A percentile compares a stretch with the other conserved stretches of the same genome.
Evolutionary conservation across 1,140 invertebrate species (phyloP).

Genomic region (Uloborus diversus): DNA sequence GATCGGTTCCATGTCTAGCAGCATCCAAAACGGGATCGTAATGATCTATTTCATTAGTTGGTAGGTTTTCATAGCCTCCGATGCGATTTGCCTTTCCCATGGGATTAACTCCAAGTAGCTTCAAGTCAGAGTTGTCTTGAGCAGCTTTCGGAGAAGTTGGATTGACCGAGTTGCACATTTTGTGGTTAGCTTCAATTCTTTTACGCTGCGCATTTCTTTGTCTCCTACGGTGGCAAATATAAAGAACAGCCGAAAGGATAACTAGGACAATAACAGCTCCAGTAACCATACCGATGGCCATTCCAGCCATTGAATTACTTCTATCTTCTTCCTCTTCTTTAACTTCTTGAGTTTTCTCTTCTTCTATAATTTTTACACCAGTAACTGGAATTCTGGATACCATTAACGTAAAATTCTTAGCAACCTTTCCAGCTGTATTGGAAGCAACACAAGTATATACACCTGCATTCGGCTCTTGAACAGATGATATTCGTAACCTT

Average conservation of each 20-base stretch:
- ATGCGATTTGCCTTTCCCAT: slow-evolving; percentile 70
- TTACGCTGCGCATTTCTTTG: slow-evolving; percentile 32
- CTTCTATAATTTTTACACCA: slow-evolving; percentile 69
- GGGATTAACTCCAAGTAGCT: slow-evolving; percentile 61
- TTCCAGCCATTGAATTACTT: slow-evolving; percentile 82
- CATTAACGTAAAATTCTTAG: slow-evolving; percentile 77
- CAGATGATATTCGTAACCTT: slow-evolving; percentile 82
- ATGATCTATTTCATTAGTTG: slow-evolving; percentile 62
- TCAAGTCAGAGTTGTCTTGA: slow-evolving; percentile 45
- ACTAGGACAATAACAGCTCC: slow-evolving; percentile 74
- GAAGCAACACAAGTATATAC: slow-evolving; percentile 85
- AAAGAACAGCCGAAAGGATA: slow-evolving; percentile 76
- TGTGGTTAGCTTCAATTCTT: slow-evolving; percentile 50
- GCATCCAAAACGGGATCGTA: not conserved
- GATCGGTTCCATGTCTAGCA: too few species aligned
- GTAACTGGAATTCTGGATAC: slow-evolving; percentile 79
- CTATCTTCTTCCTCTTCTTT: slow-evolving; percentile 68
- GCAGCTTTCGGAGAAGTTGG: slow-evolving; percentile 26
- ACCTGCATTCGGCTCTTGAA: slow-evolving; percentile 86
- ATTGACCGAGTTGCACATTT: slow-evolving; percentile 47
- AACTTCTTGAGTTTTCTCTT: slow-evolving; percentile 57
- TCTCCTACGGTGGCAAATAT: slow-evolving; percentile 36
- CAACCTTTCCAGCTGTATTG: slow-evolving; percentile 78
- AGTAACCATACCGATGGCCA: slow-evolving; percentile 79
- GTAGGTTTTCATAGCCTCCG: slow-evolving; percentile 62